Evolutionary conservation across 1,140 invertebrate genomes (phyloP).

Genomic region (Neodiprion pinetum): DNA sequence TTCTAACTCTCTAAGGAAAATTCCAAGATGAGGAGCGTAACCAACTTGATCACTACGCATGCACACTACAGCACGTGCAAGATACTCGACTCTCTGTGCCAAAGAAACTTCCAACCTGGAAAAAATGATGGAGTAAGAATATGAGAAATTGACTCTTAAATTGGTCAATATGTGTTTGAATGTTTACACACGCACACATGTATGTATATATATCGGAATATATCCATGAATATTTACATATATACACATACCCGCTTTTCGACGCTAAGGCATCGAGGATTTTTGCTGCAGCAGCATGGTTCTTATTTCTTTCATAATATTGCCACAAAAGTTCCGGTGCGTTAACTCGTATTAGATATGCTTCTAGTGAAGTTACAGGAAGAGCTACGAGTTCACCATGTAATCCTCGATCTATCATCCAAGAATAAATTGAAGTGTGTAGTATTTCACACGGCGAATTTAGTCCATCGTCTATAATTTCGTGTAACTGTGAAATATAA

Average conservation of each 20-base stretch:
- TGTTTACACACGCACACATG: background rate
- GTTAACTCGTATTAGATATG: constrained; percentile 75
- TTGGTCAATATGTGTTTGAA: too few species aligned
- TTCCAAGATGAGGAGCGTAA: constrained; percentile 77
- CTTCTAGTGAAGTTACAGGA: constrained; percentile 81
- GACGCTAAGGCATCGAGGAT: constrained; percentile 89
- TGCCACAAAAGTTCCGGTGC: constrained; percentile 93
- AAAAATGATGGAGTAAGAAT: constrained; percentile 29
- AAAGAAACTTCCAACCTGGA: constrained; percentile 69
- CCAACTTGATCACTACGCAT: constrained; percentile 86
- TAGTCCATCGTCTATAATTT: constrained; percentile 61
- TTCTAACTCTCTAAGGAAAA: constrained; percentile 90
- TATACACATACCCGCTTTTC: constrained; percentile 70
- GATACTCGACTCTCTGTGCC: constrained; percentile 83
- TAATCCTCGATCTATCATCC: constrained; percentile 85
- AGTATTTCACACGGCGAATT: constrained; percentile 82
- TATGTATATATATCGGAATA: background rate
- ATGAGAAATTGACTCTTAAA: background rate
- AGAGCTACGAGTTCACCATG: constrained; percentile 80
- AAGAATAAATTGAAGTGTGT: constrained; percentile 91
- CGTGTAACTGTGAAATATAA: constrained; percentile 44
- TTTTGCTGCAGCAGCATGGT: constrained; percentile 92
- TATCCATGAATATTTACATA: constrained; percentile 15
- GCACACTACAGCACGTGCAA: constrained; percentile 94
- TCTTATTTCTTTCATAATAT: constrained; percentile 91